Percentiles rank a stretch among this genome's conserved stretches.
Conservation (phyloP, 2,797 vertebrate genomes). For the Heteromormyrus szaboi region DNA sequence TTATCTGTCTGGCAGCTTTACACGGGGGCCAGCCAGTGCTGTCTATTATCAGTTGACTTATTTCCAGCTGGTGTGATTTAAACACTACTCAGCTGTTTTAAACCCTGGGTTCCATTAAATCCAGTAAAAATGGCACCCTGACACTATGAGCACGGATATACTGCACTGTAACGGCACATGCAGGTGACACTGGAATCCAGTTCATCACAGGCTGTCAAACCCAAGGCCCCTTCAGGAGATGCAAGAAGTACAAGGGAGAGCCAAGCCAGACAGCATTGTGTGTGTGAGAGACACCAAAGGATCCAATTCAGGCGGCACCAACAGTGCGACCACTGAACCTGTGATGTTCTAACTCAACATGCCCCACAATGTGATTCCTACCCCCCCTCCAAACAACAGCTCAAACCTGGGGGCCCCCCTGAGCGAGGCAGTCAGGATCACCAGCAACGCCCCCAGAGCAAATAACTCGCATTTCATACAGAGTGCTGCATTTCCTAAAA, state of each 20-base stretch:
- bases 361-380: background rate
- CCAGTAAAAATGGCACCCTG: background rate
- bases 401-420: background rate
- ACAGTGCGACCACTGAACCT: background rate
- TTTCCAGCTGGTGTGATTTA: background rate
- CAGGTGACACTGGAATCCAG: background rate
- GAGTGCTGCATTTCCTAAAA: background rate
- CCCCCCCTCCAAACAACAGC: background rate
- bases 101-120: background rate
- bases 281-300: background rate
- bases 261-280: background rate
- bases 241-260: background rate
- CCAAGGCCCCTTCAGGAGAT: background rate
- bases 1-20: constrained; percentile 1
- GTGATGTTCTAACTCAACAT: background rate
- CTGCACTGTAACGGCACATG: background rate
- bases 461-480: background rate
- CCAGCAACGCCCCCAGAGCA: background rate
- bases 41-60: background rate
- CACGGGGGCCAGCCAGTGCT: background rate
- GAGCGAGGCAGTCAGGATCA: background rate
- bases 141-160: background rate
- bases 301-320: background rate
- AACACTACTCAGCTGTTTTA: background rate
- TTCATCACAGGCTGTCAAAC: background rate